Conservation (phyloP, 2,113 vertebrate species). For the Peromyscus californicus region DNA sequence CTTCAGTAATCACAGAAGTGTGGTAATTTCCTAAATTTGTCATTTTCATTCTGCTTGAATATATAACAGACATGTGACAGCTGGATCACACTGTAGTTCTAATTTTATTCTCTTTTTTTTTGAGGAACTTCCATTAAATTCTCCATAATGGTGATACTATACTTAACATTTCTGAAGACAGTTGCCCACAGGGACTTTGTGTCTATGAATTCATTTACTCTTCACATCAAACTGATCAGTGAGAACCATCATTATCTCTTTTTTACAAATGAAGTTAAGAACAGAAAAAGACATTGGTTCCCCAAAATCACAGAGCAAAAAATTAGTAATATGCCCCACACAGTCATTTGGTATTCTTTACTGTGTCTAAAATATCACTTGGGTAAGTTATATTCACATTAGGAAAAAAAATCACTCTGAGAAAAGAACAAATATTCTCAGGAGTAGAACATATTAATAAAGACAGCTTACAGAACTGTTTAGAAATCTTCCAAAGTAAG, state of each 20-base stretch:
- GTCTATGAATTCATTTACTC: background rate
- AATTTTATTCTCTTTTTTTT: background rate
- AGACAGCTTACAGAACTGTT: background rate
- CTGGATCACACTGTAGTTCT: background rate
- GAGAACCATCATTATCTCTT: background rate
- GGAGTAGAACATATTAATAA: background rate
- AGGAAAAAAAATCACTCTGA: background rate
- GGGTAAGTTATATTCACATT: background rate
- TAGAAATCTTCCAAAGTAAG: constrained; percentile 7
- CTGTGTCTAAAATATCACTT: background rate
- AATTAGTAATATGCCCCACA: no score
- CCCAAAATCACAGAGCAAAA: background rate
- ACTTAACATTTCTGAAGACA: background rate
- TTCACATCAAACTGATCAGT: background rate
- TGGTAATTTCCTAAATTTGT: background rate
- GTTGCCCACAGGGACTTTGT: background rate
- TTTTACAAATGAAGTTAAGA: background rate
- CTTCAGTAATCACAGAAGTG: background rate
- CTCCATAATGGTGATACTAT: background rate
- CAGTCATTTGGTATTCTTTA: background rate
- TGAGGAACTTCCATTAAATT: background rate
- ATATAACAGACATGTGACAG: background rate
- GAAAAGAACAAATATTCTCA: background rate
- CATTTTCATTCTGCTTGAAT: background rate
- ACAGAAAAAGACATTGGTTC: background rate